phyloP scores from a whole-genome alignment of 2,113 vertebrate genomes.

The Oryzias celebensis region DNA sequence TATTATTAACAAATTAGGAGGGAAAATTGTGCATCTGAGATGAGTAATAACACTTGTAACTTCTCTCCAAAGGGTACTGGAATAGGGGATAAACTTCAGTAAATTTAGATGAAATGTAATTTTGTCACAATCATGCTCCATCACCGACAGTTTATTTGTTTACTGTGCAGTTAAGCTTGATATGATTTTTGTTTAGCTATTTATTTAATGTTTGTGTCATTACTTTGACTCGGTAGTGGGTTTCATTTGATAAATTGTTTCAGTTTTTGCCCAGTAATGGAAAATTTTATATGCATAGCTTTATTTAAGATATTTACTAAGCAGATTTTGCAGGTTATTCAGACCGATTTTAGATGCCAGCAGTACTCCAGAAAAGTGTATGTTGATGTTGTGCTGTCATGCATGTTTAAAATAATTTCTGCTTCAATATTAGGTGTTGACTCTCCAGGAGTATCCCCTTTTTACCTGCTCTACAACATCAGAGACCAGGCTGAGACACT shows the following conservation, averaged over 20 bases:
- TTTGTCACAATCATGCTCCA: conserved; percentile 41
- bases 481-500: conserved; percentile 38
- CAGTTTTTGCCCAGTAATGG: conserved; percentile 46
- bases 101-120: conserved; percentile 42
- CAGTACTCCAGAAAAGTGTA: conserved; percentile 30
- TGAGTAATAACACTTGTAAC: conserved; percentile 23
- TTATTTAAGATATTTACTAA: conserved; percentile 47
- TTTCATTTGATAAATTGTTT: conserved; percentile 64
- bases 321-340: conserved; percentile 34
- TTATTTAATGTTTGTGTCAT: conserved; percentile 65
- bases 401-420: conserved; percentile 15
- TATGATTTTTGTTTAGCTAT: conserved; percentile 39
- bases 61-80: conserved; percentile 19
- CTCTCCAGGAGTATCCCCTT: conserved; percentile 44
- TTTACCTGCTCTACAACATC: conserved; percentile 10
- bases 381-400: conserved; percentile 12
- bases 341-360: conserved; percentile 28
- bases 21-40: conserved; percentile 23
- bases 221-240: conserved; percentile 41
- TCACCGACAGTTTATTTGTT: conserved; percentile 35
- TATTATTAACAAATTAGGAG: conserved; percentile 19
- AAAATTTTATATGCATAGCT: conserved; percentile 43
- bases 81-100: neutral
- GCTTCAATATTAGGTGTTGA: conserved; percentile 44
- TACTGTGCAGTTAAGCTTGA: conserved; percentile 36